Conservation (phyloP, 2,113 vertebrate genomes). For the Menidia beryllina region DNA sequence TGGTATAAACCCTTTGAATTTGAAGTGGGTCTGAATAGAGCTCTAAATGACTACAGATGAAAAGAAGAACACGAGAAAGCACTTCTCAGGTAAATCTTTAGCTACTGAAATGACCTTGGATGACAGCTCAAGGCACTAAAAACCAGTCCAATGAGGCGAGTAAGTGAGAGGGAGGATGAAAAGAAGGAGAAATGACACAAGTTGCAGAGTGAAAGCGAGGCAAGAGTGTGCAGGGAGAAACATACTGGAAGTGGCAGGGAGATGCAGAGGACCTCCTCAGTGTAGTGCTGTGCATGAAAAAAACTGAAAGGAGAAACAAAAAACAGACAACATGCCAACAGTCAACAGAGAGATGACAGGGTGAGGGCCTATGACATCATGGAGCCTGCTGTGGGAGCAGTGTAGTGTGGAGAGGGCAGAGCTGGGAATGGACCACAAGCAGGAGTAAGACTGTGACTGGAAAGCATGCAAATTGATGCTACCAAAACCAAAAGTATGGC, state of each 20-base stretch:
- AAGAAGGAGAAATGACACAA: constrained; percentile 61
- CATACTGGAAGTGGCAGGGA: constrained; percentile 82
- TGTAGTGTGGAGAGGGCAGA: constrained; percentile 49
- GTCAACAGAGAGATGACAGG: constrained; percentile 81
- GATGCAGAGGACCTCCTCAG: constrained; percentile 82
- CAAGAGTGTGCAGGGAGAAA: constrained; percentile 77
- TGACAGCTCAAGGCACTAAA: constrained; percentile 40
- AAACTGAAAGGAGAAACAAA: constrained; percentile 85
- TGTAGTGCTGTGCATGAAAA: constrained; percentile 81
- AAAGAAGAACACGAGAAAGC: constrained; percentile 8
- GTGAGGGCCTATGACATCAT: constrained; percentile 68
- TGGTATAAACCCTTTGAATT: not conserved
- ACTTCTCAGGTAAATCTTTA: constrained; percentile 29
- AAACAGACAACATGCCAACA: constrained; percentile 82
- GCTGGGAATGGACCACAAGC: constrained; percentile 48
- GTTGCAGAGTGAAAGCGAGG: constrained; percentile 74
- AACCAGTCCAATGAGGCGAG: constrained; percentile 35
- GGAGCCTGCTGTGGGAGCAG: constrained; percentile 55
- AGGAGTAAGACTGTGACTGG: constrained; percentile 44
- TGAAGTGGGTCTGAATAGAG: constrained; percentile 1
- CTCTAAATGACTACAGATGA: constrained; percentile 11
- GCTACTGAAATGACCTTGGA: constrained; percentile 25
- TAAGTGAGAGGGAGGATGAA: constrained; percentile 53
- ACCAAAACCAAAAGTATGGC: constrained; percentile 35
- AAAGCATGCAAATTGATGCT: constrained; percentile 64